phyloP scores from a whole-genome alignment of 2,113 vertebrate genomes.

The Anhinga rufa region DNA sequence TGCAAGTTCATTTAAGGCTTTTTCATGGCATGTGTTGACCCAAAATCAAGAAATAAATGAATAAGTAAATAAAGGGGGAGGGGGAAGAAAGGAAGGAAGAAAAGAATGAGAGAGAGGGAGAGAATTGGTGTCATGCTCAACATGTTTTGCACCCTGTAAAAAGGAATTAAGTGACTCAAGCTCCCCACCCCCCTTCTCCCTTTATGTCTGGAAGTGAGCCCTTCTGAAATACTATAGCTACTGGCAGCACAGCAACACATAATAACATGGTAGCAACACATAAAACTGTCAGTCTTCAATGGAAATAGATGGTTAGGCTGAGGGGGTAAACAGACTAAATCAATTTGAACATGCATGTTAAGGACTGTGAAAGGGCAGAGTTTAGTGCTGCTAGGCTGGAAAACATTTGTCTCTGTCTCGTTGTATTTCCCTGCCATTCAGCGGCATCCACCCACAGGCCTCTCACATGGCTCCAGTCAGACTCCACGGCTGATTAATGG shows the following conservation, averaged over 20 bases:
- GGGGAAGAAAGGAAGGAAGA: conserved; percentile 35
- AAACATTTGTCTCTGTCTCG: conserved; percentile 86
- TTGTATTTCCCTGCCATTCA: conserved; percentile 76
- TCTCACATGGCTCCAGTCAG: conserved; percentile 85
- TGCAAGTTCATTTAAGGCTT: conserved; percentile 59
- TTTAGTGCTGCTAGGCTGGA: conserved; percentile 72
- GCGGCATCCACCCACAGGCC: conserved; percentile 74
- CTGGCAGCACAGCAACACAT: conserved; percentile 78
- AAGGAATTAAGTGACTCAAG: conserved; percentile 48
- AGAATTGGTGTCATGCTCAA: conserved; percentile 67
- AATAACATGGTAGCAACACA: conserved; percentile 85
- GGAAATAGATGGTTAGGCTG: conserved; percentile 79
- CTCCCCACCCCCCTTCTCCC: conserved; percentile 19
- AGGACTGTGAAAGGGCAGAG: conserved; percentile 73
- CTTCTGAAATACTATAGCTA: conserved; percentile 82
- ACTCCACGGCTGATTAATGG: conserved; percentile 88
- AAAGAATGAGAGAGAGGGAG: conserved; percentile 22
- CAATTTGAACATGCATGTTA: conserved; percentile 82
- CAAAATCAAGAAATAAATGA: conserved; percentile 29
- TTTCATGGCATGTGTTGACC: conserved; percentile 28
- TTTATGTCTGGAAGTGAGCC: conserved; percentile 78
- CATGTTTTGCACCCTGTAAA: conserved; percentile 75
- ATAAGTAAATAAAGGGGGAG: background rate
- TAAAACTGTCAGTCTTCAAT: conserved; percentile 85
- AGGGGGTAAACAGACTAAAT: conserved; percentile 82